Percentiles rank a stretch among this genome's conserved stretches.
Evolutionary conservation across 2,113 vertebrate genomes (phyloP).

Genomic region (Micronycteris hirsuta): DNA sequence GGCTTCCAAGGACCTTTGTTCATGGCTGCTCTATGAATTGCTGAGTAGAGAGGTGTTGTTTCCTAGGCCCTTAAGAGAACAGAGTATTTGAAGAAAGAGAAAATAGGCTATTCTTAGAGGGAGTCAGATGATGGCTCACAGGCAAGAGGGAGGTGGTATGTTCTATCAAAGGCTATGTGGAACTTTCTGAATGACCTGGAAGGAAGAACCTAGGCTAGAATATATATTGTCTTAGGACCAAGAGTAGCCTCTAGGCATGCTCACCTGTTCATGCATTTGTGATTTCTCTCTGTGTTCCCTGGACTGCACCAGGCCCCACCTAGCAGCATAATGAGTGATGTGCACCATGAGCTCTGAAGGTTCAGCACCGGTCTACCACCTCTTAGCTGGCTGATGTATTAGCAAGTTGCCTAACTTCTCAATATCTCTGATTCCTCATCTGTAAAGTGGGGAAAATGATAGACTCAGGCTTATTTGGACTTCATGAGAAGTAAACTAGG

Average conservation of each 20-base stretch:
- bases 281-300: not conserved
- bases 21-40: not conserved
- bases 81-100: not conserved
- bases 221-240: not conserved
- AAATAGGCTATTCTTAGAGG: not conserved
- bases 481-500: not conserved
- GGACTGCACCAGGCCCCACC: not conserved
- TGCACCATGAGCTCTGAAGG: not conserved
- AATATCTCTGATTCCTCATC: too few species aligned
- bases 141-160: not conserved
- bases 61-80: not conserved
- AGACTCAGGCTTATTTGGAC: not conserved
- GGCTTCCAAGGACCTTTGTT: not conserved
- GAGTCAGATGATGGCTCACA: not conserved
- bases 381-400: rapidly evolving
- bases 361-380: rapidly evolving
- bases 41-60: not conserved
- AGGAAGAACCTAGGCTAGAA: not conserved
- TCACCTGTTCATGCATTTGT: not conserved
- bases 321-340: too few species aligned
- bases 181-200: not conserved
- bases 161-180: not conserved
- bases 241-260: not conserved
- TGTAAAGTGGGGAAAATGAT: too few species aligned
- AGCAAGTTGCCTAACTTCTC: not conserved